phyloP scores from a whole-genome alignment of 2,888 invertebrate genomes.

The Leptopterna dolabrata region DNA sequence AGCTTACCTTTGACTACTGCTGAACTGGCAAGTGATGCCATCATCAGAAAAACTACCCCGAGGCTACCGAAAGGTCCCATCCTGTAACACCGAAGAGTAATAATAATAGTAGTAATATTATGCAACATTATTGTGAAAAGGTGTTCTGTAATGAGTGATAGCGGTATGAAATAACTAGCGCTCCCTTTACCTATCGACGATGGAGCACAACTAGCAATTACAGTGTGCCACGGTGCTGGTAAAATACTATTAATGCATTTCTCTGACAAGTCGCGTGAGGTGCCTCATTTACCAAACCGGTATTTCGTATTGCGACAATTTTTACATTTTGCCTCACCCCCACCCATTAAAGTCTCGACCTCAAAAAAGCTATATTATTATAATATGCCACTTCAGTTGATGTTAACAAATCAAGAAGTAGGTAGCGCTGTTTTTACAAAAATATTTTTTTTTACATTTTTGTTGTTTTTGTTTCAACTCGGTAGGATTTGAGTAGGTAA shows the following conservation, averaged over 20 bases:
- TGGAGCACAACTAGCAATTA: neutral
- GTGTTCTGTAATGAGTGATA: too few relatives aligned
- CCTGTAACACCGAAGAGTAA: neutral
- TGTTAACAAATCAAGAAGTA: too few relatives aligned
- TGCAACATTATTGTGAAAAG: too few relatives aligned
- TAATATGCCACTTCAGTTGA: neutral
- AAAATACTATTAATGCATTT: neutral
- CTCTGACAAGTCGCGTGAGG: neutral
- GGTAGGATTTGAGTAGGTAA: too few relatives aligned
- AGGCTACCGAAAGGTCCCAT: neutral
- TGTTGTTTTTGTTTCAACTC: too few relatives aligned
- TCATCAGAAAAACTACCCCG: constrained; percentile 8
- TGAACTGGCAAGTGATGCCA: neutral
- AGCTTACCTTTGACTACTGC: constrained; percentile 18
- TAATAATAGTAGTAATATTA: too few relatives aligned
- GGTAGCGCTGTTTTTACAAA: too few relatives aligned
- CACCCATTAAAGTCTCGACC: neutral
- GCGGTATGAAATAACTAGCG: neutral
- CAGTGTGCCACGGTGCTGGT: neutral
- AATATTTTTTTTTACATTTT: too few relatives aligned
- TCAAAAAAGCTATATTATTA: neutral
- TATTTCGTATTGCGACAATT: neutral
- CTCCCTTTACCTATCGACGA: neutral
- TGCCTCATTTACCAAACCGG: neutral
- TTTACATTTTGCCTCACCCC: neutral